Evolutionary conservation across 2,113 vertebrate genomes (phyloP).

Genomic region (Podarcis raffonei): DNA sequence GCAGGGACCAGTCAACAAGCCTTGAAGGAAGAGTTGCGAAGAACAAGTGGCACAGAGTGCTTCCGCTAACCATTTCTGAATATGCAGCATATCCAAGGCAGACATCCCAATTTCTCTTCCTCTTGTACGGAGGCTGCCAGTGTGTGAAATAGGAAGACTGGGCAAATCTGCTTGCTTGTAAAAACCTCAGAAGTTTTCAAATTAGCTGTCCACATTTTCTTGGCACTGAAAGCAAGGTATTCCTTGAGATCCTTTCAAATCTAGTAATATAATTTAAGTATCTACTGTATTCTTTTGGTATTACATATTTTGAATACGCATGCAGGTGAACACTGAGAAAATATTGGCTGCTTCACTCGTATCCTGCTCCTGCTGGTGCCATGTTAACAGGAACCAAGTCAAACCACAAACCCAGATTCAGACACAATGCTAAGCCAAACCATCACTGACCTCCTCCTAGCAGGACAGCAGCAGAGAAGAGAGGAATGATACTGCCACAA

Average conservation of each 20-base stretch:
- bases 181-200: not conserved
- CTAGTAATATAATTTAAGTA: not conserved
- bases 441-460: no score
- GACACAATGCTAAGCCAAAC: no score
- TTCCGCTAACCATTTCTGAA: not conserved
- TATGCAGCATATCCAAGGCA: not conserved
- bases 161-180: no score
- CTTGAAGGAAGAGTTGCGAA: rapidly evolving
- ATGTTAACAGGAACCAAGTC: no score
- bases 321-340: no score
- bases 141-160: not conserved
- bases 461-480: no score
- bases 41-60: not conserved
- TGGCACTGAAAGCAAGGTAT: not conserved
- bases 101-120: not conserved
- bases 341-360: no score
- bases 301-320: not conserved
- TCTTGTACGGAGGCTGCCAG: not conserved
- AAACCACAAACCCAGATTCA: no score
- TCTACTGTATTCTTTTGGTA: not conserved
- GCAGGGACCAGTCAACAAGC: not conserved
- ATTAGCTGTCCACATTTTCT: not conserved
- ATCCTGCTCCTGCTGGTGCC: no score
- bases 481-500: no score
- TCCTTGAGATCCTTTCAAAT: not conserved